Base-by-base conservation (phyloP, 2,113 vertebrate species). In the Alaudala cheleensis region DNA sequence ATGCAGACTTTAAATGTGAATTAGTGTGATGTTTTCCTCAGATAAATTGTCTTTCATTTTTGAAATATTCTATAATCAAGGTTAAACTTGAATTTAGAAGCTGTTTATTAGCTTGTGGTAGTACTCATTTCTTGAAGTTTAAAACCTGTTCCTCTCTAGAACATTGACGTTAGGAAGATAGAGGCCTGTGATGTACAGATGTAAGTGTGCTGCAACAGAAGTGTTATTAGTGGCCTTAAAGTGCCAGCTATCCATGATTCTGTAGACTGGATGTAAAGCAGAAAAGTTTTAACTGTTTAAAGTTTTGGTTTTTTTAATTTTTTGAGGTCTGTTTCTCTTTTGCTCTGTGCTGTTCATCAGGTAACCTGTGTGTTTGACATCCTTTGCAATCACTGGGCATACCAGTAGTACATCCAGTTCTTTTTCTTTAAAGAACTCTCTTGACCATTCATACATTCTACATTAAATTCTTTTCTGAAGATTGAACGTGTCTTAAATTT, bases 121-220 rank as follows among this genome's bases (percentile, higher is more conserved):
- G 25, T 79, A 17, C 7, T 80, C 0, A 9, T 45, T 88, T 71
- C 12, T 66, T 50, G 9, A 44, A 26, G 40, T 49, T 25, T 37
- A 16, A 53, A 67, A 21, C 24, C 3, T 50, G 1, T 50, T 92
- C 14, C 18, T 88, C 21, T 50, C 3, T 18, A 34, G 47, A 42
- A 22, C 7, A 2, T 24, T 47, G 5, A 9, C 0, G 0, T 39
- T 37, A 13, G 10, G 34, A 22, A 56, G 26, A 15, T 71, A 4
- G 9, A 11, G 12, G 14, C 22, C 12, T 72, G 56, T 62, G 42
- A 72, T n/a, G 10, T 40, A 6, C 13, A 44, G 20, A 15, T 60
- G 7, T 29, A 25, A 14, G 26, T 26, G 24, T 50, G 34, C 53
- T 88, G 1, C 12, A 23, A 22, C 11, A 18, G 0, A 1, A 3